Conservation (phyloP, 2,113 vertebrate genomes). For the Rafetus swinhoei region DNA sequence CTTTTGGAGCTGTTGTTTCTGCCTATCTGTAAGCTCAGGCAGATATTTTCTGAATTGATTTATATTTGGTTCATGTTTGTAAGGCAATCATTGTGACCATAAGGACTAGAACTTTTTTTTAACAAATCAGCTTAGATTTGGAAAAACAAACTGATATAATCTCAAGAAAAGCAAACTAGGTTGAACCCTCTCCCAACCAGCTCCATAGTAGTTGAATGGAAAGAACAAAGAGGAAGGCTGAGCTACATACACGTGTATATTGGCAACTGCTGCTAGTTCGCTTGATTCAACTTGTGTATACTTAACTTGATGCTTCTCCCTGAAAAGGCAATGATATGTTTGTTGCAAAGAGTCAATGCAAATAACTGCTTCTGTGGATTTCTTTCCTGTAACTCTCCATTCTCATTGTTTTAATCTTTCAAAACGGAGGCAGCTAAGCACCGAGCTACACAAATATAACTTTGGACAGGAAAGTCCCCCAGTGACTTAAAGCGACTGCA, state of each 20-base stretch:
- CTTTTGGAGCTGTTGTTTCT: not conserved
- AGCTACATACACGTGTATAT: not conserved
- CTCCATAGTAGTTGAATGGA: constrained; percentile 23
- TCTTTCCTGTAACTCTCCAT: constrained; percentile 27
- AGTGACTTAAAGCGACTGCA: constrained; percentile 10
- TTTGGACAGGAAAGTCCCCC: not conserved
- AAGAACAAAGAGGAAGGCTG: not conserved
- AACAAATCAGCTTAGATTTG: not conserved
- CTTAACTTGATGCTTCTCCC: constrained; percentile 9
- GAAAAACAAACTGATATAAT: not conserved
- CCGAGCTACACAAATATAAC: not conserved
- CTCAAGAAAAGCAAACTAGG: not conserved
- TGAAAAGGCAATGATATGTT: not conserved
- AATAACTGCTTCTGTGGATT: not conserved
- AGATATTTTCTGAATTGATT: not conserved
- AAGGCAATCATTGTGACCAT: not conserved
- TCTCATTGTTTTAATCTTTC: constrained; percentile 44
- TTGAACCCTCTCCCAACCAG: not conserved
- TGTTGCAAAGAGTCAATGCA: constrained; percentile 7
- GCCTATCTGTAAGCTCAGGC: not conserved
- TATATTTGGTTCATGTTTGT: not conserved
- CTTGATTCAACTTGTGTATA: constrained; percentile 38
- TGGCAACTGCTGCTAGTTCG: constrained; percentile 16
- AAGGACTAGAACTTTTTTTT: not conserved
- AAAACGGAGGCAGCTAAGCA: not conserved